Percentiles rank a stretch among this genome's conserved stretches.
These are phyloP conservation scores for Ectemnius cavifrons DNA, from an alignment of 2,888 invertebrate species.

Conservation along the genomic window DNA sequence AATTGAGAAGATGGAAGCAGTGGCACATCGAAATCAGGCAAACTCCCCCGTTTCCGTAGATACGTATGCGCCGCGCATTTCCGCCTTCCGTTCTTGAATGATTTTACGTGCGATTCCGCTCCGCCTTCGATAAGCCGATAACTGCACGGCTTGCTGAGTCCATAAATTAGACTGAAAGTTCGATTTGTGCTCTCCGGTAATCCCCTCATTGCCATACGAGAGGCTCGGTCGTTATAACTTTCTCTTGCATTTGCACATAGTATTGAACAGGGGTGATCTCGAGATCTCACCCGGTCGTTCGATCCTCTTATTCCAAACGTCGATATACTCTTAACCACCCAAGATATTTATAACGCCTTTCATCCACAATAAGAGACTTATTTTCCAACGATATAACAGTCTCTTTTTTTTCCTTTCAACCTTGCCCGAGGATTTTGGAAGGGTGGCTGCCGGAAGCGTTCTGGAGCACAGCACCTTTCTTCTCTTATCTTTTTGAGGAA, in stretches of 20 bases:
- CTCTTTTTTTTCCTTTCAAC: no score
- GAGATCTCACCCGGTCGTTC: no score
- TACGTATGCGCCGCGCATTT: slow-evolving; percentile 18
- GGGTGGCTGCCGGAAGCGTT: no score
- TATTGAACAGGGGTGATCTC: slow-evolving; percentile 11
- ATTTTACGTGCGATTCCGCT: slow-evolving; percentile 46
- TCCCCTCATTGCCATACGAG: slow-evolving; percentile 56
- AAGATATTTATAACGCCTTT: no score
- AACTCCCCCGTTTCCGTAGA: no score
- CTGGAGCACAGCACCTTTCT: background rate
- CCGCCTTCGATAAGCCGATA: slow-evolving; percentile 54
- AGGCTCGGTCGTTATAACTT: slow-evolving; percentile 59
- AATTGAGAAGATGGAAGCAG: no score
- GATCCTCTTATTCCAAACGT: no score
- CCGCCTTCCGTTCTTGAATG: slow-evolving; percentile 49
- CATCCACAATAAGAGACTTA: no score
- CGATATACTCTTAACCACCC: no score
- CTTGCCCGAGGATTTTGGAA: no score
- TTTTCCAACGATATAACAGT: no score
- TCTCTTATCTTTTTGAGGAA: background rate
- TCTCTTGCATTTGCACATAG: slow-evolving; percentile 43
- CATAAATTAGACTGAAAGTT: slow-evolving; percentile 58
- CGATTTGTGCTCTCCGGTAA: slow-evolving; percentile 58
- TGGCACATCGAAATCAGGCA: no score
- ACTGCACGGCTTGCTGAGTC: slow-evolving; percentile 53